These are phyloP conservation scores for Graptemys geographica DNA, from an alignment of 2,797 vertebrate genomes.

Conservation along the genomic window DNA sequence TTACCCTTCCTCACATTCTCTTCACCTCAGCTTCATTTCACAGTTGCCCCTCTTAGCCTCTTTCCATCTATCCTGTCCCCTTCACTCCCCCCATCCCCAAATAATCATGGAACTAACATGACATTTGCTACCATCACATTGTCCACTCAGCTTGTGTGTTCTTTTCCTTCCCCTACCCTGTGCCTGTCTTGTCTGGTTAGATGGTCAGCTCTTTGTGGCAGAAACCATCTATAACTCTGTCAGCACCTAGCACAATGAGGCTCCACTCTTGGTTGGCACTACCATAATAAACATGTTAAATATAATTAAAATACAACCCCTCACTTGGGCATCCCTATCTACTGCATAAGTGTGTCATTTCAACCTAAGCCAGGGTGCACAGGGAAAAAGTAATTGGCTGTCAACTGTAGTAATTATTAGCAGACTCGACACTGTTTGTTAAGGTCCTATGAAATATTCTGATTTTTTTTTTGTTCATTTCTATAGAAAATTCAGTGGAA, in stretches of 20 bases:
- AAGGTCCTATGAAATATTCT: neutral
- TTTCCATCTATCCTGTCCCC: neutral
- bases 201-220: neutral
- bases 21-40: neutral
- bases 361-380: neutral
- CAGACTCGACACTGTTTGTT: neutral
- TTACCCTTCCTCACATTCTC: neutral
- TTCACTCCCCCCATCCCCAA: neutral
- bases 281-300: neutral
- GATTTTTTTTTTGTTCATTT: conserved; percentile 36
- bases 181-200: neutral
- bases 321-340: neutral
- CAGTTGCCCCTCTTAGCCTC: neutral
- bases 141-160: neutral
- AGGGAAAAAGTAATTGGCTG: neutral
- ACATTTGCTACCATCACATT: neutral
- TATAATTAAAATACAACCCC: neutral
- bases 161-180: neutral
- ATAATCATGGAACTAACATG: neutral
- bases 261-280: neutral
- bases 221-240: neutral
- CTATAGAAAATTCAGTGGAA: conserved; percentile 82
- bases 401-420: neutral
- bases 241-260: neutral
- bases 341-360: neutral